A percentile compares a stretch with the other conserved stretches of the same genome.
Conservation (phyloP, 2,888 invertebrate genomes). For the Pseudolycoriella hygida region DNA sequence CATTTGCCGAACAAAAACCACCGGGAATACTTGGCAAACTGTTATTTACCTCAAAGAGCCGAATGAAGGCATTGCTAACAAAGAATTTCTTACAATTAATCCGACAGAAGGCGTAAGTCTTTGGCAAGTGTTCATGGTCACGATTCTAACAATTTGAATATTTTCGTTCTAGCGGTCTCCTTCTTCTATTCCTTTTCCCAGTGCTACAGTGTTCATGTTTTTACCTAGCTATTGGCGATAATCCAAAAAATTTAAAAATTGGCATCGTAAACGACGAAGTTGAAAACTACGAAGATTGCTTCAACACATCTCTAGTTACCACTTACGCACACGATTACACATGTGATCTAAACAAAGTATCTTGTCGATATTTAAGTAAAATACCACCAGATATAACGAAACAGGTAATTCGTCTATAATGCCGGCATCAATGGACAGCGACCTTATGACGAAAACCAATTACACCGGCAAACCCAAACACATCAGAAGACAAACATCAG, state of each 20-base stretch:
- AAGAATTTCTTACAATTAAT: constrained; percentile 53
- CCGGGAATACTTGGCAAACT: constrained; percentile 16
- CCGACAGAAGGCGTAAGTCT: constrained; percentile 49
- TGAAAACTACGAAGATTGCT: constrained; percentile 26
- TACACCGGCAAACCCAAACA: no score
- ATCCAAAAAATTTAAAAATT: constrained; percentile 50
- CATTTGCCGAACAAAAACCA: constrained; percentile 6
- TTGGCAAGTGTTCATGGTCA: no score
- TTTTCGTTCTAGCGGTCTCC: constrained; percentile 54
- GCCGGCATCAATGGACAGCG: no score
- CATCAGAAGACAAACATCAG: no score
- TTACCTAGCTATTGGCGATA: constrained; percentile 61
- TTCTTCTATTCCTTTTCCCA: constrained; percentile 69
- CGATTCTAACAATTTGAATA: no score
- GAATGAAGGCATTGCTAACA: constrained; percentile 44
- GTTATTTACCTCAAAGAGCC: constrained; percentile 27
- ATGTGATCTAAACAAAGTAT: constrained; percentile 37
- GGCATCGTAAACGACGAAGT: constrained; percentile 70
- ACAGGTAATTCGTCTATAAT: constrained; percentile 4
- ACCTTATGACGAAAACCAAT: no score
- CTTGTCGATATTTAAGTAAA: constrained; percentile 41
- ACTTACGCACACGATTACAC: constrained; percentile 23
- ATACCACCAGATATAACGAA: constrained; percentile 18
- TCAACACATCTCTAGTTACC: constrained; percentile 24
- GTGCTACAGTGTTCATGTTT: constrained; percentile 63